phyloP scores from a whole-genome alignment of 1,140 invertebrate genomes.

The Pseudomyrmex sp. region DNA sequence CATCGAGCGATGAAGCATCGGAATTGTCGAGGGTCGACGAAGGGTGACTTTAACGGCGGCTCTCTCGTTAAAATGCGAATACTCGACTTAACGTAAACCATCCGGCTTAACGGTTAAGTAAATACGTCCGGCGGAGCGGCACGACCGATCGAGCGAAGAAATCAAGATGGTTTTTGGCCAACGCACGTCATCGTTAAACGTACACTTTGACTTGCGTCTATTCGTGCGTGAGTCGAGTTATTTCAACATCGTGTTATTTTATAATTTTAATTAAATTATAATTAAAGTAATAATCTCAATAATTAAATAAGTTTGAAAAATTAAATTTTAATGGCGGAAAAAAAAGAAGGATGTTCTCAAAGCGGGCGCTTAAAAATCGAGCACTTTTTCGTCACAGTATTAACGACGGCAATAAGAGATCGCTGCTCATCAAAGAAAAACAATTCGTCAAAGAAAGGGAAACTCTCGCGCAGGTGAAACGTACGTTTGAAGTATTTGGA shows the following conservation, averaged over 20 bases:
- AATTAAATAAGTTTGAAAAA: neutral
- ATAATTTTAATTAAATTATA: too few species aligned
- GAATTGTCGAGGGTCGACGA: slow-evolving; percentile 73
- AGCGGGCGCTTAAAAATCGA: neutral
- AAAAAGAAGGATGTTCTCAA: neutral
- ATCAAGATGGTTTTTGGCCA: slow-evolving; percentile 12
- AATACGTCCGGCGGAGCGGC: slow-evolving; percentile 58
- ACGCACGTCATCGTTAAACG: slow-evolving; percentile 6
- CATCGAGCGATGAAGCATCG: slow-evolving; percentile 70
- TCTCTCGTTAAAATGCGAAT: slow-evolving; percentile 80
- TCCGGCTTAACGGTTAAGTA: slow-evolving; percentile 74
- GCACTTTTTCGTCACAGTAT: neutral
- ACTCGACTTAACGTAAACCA: slow-evolving; percentile 78
- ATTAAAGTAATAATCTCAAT: neutral
- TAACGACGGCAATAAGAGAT: neutral
- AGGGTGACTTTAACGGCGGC: slow-evolving; percentile 68
- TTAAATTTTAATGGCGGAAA: neutral
- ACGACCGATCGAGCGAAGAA: slow-evolving; percentile 9
- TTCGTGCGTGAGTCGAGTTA: too few species aligned
- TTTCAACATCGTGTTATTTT: too few species aligned
- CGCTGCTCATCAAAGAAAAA: neutral
- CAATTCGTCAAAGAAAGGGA: slow-evolving; percentile 25
- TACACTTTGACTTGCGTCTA: too few species aligned
- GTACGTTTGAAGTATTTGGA: slow-evolving; percentile 17
- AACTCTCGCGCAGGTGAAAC: slow-evolving; percentile 1